Evolutionary conservation across 2,888 invertebrate genomes (phyloP).

Genomic region (Zhuqinia jingwanae): DNA sequence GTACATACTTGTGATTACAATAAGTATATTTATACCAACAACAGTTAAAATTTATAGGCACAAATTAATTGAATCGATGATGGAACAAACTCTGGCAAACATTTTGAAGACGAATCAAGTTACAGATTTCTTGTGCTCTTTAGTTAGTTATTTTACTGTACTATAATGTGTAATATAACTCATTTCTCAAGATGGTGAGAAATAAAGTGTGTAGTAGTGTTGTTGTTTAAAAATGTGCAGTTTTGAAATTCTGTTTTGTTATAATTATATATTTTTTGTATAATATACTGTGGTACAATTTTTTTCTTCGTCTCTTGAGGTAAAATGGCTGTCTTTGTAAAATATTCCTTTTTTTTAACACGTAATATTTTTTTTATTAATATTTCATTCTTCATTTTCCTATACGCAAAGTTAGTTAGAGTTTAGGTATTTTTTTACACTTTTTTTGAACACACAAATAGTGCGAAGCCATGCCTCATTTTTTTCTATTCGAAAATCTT

Average conservation of each 20-base stretch:
- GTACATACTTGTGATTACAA: no score
- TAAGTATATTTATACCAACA: conserved; percentile 4
- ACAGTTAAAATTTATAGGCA: conserved; percentile 8
- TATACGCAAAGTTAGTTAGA: no score
- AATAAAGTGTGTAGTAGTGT: no score
- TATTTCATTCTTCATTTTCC: background rate
- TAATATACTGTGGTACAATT: conserved; percentile 12
- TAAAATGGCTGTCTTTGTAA: conserved; percentile 41
- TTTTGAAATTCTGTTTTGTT: background rate
- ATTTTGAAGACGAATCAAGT: conserved; percentile 19
- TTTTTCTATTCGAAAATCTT: no score
- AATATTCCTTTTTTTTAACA: conserved; percentile 21
- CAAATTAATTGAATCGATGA: conserved; percentile 31
- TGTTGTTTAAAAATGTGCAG: no score
- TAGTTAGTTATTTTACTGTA: no score
- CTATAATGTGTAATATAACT: no score
- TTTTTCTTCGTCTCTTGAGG: conserved; percentile 7
- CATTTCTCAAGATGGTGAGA: no score
- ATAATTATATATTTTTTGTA: background rate
- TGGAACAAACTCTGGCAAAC: conserved; percentile 1
- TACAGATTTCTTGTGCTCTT: no score
- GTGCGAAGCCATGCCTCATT: conserved; percentile 50
- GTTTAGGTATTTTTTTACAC: background rate
- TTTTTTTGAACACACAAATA: conserved; percentile 54
- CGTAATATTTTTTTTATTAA: background rate